Conservation (phyloP, 2,113 vertebrate species). For the Aspidoscelis tigris region DNA sequence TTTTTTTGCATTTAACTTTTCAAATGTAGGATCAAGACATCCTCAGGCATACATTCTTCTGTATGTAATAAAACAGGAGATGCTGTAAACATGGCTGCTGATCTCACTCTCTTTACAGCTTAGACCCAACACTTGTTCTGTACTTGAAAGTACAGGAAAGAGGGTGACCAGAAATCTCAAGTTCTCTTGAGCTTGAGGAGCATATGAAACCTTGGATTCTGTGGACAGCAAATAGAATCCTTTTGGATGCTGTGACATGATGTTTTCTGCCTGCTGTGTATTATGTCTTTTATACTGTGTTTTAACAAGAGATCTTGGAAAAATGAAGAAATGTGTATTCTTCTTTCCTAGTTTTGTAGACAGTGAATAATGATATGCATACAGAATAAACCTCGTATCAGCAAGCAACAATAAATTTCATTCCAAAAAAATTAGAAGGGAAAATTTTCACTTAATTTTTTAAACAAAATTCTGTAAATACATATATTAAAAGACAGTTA, state of each 20-base stretch:
- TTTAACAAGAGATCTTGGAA: neutral
- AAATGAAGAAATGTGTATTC: neutral
- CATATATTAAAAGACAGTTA: neutral
- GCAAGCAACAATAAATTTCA: neutral
- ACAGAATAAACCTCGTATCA: neutral
- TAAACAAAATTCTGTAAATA: neutral
- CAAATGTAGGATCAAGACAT: neutral
- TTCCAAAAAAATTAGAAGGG: neutral
- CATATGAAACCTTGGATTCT: neutral
- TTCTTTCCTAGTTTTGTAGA: neutral
- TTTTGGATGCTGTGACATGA: neutral
- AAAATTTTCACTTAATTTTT: neutral
- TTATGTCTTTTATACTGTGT: neutral
- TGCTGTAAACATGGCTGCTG: neutral
- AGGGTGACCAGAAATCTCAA: neutral
- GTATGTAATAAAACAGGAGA: neutral
- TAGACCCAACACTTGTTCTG: neutral
- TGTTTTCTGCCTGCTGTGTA: neutral
- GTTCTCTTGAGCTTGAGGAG: neutral
- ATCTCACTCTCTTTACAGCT: neutral
- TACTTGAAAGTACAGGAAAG: neutral
- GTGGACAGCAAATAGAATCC: neutral
- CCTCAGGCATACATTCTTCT: neutral
- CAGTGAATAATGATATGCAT: neutral
- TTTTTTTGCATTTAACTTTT: constrained; percentile 6